A percentile compares a stretch with the other conserved stretches of the same genome.
phyloP scores from a whole-genome alignment of 2,888 invertebrate species.

The Cryptosula pallasiana region DNA sequence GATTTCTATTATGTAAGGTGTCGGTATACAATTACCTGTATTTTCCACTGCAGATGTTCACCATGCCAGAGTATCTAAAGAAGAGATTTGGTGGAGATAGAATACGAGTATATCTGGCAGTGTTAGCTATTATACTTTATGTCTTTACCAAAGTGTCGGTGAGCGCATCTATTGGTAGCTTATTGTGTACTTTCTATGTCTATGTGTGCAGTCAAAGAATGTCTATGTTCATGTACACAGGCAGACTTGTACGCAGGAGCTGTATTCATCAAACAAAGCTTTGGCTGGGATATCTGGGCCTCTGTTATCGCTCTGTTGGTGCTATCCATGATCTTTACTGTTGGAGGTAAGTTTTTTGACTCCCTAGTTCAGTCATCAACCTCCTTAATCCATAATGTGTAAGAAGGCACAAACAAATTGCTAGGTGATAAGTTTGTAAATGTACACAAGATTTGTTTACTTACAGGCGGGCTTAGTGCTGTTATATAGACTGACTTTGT shows the following conservation, averaged over 20 bases:
- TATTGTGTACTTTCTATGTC: background rate
- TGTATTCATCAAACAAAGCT: constrained; percentile 50
- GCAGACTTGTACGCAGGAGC: constrained; percentile 54
- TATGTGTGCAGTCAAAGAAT: too few relatives aligned
- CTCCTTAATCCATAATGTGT: too few relatives aligned
- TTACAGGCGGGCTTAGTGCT: constrained; percentile 56
- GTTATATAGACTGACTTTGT: constrained; percentile 60
- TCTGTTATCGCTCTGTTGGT: constrained; percentile 48
- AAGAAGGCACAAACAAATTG: too few relatives aligned
- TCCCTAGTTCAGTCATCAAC: too few relatives aligned
- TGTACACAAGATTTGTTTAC: too few relatives aligned
- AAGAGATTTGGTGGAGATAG: constrained; percentile 57
- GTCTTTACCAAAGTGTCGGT: constrained; percentile 60
- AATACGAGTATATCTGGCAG: constrained; percentile 56
- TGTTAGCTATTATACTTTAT: constrained; percentile 56
- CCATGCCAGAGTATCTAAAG: constrained; percentile 58
- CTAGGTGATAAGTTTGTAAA: too few relatives aligned
- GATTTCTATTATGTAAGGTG: too few relatives aligned
- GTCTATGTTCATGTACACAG: constrained; percentile 32
- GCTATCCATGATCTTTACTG: constrained; percentile 51
- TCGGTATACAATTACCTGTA: too few relatives aligned
- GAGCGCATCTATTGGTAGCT: constrained; percentile 31
- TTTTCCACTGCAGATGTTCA: constrained; percentile 54
- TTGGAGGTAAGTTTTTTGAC: constrained; percentile 43
- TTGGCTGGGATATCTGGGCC: constrained; percentile 47